Evolutionary conservation across 2,797 vertebrate genomes (phyloP).

Genomic region (Ctenopoma multispine): DNA sequence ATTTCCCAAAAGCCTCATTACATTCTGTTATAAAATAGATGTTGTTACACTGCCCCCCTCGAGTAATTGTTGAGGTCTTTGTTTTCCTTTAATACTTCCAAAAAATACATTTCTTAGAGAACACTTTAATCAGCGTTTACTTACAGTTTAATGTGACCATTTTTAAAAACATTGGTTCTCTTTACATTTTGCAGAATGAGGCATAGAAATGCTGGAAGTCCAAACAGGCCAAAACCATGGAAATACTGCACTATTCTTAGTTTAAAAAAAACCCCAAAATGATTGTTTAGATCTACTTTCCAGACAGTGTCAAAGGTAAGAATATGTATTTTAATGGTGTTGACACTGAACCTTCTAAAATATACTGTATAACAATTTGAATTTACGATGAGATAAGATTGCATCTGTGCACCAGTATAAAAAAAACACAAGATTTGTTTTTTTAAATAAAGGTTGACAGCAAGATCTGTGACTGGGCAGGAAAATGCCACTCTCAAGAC

Average conservation of each 20-base stretch:
- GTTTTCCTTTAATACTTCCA: slow-evolving; percentile 27
- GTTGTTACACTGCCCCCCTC: slow-evolving; percentile 13
- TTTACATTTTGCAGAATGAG: slow-evolving; percentile 14
- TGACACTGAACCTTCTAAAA: not conserved
- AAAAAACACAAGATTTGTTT: not conserved
- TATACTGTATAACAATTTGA: not conserved
- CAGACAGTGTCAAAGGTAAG: not conserved
- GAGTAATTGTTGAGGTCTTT: slow-evolving; percentile 16
- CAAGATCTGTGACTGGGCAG: slow-evolving; percentile 22
- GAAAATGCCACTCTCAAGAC: slow-evolving; percentile 36
- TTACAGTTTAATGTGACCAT: slow-evolving; percentile 27
- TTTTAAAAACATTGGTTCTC: slow-evolving; percentile 29
- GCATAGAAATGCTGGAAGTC: slow-evolving; percentile 13
- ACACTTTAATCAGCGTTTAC: slow-evolving; percentile 39
- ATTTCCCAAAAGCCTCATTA: slow-evolving; percentile 42
- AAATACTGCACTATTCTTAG: not conserved
- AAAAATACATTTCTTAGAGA: slow-evolving; percentile 27
- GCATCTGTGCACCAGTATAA: not conserved
- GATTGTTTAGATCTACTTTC: not conserved
- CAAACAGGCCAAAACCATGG: slow-evolving; percentile 15
- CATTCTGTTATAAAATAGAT: slow-evolving; percentile 30
- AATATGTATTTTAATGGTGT: not conserved
- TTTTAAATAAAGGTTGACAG: slow-evolving; percentile 19
- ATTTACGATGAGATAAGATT: slow-evolving; percentile 1
- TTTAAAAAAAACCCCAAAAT: not conserved